Evolutionary conservation across 2,797 vertebrate genomes (phyloP).

Genomic region (Gambusia yucatana): DNA sequence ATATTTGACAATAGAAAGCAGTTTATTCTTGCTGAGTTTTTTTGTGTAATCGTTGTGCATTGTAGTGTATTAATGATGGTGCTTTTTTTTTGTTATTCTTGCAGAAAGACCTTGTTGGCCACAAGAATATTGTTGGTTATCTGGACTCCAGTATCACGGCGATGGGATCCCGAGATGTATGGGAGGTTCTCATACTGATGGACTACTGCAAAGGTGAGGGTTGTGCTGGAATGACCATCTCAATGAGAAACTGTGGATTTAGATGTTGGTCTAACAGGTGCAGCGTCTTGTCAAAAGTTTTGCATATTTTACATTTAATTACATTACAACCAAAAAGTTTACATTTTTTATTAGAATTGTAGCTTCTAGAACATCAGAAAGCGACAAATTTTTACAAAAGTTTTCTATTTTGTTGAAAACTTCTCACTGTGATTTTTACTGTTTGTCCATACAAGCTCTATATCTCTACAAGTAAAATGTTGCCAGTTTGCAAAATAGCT

Average conservation of each 20-base stretch:
- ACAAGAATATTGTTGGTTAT: slow-evolving; percentile 98
- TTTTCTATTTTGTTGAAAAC: not conserved
- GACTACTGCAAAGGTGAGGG: slow-evolving; percentile 94
- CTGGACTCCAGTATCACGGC: slow-evolving; percentile 95
- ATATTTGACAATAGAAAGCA: not conserved
- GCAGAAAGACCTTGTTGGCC: slow-evolving; percentile 93
- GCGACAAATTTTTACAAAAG: too few species aligned
- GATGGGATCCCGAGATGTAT: slow-evolving; percentile 93
- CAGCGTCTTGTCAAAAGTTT: not conserved
- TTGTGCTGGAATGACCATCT: not conserved
- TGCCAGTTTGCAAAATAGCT: not conserved
- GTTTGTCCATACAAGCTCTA: not conserved
- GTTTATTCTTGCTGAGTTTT: not conserved
- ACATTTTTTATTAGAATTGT: not conserved
- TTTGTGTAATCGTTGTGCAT: not conserved
- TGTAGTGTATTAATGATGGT: slow-evolving; percentile 10
- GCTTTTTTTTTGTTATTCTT: slow-evolving; percentile 39
- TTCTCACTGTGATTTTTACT: not conserved
- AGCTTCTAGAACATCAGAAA: not conserved
- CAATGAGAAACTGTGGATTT: not conserved
- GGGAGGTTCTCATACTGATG: slow-evolving; percentile 98
- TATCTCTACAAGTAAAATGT: not conserved
- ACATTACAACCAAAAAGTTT: not conserved
- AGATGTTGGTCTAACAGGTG: not conserved
- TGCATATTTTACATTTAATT: not conserved